Base-by-base conservation (phyloP, 2,888 invertebrate genomes). In the Tiliacea citrago region DNA sequence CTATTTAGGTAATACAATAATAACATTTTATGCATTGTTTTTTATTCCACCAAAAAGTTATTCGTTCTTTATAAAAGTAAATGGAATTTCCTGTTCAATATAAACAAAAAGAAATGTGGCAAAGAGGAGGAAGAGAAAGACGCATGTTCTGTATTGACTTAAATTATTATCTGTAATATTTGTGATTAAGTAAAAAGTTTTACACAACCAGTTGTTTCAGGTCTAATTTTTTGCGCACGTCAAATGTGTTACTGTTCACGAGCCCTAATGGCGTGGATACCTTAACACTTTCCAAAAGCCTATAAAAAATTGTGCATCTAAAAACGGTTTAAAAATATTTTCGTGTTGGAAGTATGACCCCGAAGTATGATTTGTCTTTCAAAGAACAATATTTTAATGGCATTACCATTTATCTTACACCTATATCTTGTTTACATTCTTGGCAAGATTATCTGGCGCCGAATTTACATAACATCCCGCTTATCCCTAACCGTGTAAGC, bases 401-500 rank as follows among this genome's bases (percentile, higher is more conserved):
- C 61, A 78, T 51, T 67, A 60, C 24, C 49, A 78, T 74, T 78
- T 74, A 57, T 78, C 49, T 82, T 60, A 79, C 63, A 71, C 60
- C 65, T 72, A 66, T 83, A 73, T 73, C 76, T 76, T 82, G 73
- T 73, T 80, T 73, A 80, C 63, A 77, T 83, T 82, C 81, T 82
- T 82, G 82, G 82, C 82, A 82, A 80, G 77, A 73, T 83, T 55
- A 77, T 76, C 80, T 68, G 73, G 80, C 83, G 83, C 82, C 77
- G 77, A 73, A 29, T 42, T 82, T 80, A 83, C 80, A 62, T 80
- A 82, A 80, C 39, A 60, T 63, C 69, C 45, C 39, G 69, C 61
- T 73, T 61, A 29, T 79, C 60, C 63, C 72, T 77, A 76, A 82
- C 67, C 21, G 63, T 63, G 72, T 70, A 80, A 76, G 69, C 77